These are phyloP conservation scores for Cantharis rufa DNA, from an alignment of 2,888 invertebrate species.

Conservation along the genomic window DNA sequence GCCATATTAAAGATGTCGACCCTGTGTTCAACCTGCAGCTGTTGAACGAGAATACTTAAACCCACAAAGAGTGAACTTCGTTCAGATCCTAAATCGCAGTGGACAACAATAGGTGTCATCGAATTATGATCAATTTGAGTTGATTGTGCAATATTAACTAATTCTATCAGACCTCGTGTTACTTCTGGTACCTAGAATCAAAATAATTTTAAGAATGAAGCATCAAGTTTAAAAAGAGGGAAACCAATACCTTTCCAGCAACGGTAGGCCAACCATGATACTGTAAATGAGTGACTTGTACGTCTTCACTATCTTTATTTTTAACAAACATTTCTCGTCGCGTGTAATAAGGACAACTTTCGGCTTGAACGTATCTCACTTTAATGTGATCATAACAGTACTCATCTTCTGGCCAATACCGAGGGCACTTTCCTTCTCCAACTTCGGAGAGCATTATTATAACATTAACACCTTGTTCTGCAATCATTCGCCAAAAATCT, in stretches of 20 bases:
- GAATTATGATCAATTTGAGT: slow-evolving; percentile 59
- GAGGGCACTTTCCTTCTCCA: slow-evolving; percentile 78
- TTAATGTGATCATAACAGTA: slow-evolving; percentile 83
- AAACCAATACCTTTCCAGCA: slow-evolving; percentile 69
- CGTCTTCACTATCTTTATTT: slow-evolving; percentile 72
- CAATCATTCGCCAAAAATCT: slow-evolving; percentile 96
- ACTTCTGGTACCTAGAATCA: slow-evolving; percentile 72
- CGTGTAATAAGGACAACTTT: slow-evolving; percentile 91
- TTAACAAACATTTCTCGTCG: slow-evolving; percentile 62
- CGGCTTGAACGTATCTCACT: slow-evolving; percentile 85
- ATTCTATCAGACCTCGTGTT: slow-evolving; percentile 81
- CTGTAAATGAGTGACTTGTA: slow-evolving; percentile 81
- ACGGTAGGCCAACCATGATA: slow-evolving; percentile 93
- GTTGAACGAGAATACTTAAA: slow-evolving; percentile 82
- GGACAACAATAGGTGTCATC: slow-evolving; percentile 78
- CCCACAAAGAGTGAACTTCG: slow-evolving; percentile 89
- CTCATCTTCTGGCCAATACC: slow-evolving; percentile 93
- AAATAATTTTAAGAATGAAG: not conserved
- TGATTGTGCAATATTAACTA: slow-evolving; percentile 75
- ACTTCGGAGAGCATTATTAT: slow-evolving; percentile 89
- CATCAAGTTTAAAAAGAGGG: not conserved
- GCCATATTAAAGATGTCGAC: slow-evolving; percentile 85
- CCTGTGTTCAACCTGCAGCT: slow-evolving; percentile 80
- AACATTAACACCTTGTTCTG: slow-evolving; percentile 84
- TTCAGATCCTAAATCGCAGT: slow-evolving; percentile 86